A percentile compares a stretch with the other conserved stretches of the same genome.
These are phyloP conservation scores for Drosophila teissieri DNA, from an alignment of 1,140 invertebrate species.

Conservation along the genomic window DNA sequence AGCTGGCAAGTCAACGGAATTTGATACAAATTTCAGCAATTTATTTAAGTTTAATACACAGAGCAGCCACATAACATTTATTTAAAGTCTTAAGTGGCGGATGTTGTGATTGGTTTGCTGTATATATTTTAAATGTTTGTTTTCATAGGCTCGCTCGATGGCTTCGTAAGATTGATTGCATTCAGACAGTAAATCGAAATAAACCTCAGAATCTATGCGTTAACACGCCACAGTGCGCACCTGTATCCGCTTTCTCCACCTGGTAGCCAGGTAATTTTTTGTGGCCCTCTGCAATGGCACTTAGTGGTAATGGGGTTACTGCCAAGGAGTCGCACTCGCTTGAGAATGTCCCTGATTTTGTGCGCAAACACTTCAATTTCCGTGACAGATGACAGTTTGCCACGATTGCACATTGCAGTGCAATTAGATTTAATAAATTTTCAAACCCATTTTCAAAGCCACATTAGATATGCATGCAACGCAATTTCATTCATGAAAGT, in stretches of 20 bases:
- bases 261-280: slow-evolving; percentile 42
- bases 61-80: neutral
- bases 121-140: neutral
- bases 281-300: slow-evolving; percentile 52
- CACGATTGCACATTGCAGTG: slow-evolving; percentile 49
- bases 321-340: slow-evolving; percentile 45
- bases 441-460: slow-evolving; percentile 25
- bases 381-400: slow-evolving; percentile 52
- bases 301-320: slow-evolving; percentile 66
- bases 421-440: slow-evolving; percentile 67
- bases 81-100: too few relatives aligned
- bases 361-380: slow-evolving; percentile 59
- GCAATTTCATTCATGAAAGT: slow-evolving; percentile 61
- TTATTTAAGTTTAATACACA: neutral
- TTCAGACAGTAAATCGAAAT: neutral
- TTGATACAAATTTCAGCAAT: neutral
- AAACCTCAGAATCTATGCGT: neutral
- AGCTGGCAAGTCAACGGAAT: neutral
- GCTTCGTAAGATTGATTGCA: slow-evolving; percentile 6
- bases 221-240: slow-evolving; percentile 28
- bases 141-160: slow-evolving; percentile 10
- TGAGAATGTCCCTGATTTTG: slow-evolving; percentile 42
- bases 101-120: neutral
- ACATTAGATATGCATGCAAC: slow-evolving; percentile 69
- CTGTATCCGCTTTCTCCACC: neutral